Conservation (phyloP, 2,797 vertebrate genomes). For the Leptatherina wallacei region DNA sequence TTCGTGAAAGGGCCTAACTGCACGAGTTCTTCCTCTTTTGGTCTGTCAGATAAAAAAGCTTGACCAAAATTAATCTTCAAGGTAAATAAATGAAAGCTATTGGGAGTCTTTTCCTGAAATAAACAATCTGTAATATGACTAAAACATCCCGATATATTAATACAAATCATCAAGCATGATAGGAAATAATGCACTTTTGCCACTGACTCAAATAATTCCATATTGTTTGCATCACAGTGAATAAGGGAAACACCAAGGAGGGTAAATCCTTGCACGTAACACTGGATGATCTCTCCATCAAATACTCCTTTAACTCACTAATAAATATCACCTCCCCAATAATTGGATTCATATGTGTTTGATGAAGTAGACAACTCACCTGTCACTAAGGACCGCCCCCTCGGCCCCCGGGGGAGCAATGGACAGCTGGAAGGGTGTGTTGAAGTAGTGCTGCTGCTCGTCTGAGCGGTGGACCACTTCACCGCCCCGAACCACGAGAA, state of each 20-base stretch:
- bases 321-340: too few relatives aligned
- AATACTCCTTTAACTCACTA: too few relatives aligned
- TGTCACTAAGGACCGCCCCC: conserved; percentile 95
- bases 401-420: conserved; percentile 95
- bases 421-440: conserved; percentile 98
- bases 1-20: too few relatives aligned
- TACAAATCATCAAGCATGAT: not conserved
- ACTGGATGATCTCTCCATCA: too few relatives aligned
- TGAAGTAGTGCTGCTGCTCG: conserved; percentile 99
- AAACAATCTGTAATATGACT: not conserved
- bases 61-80: not conserved
- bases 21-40: not conserved
- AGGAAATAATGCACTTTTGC: not conserved
- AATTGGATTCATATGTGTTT: too few relatives aligned
- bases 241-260: too few relatives aligned
- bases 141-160: not conserved
- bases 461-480: conserved; percentile 98
- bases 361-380: conserved; percentile 77
- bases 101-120: too few relatives aligned
- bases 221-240: too few relatives aligned
- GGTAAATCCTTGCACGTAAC: too few relatives aligned
- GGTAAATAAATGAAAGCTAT: too few relatives aligned
- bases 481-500: conserved; percentile 94
- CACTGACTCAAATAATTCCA: too few relatives aligned
- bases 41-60: not conserved